Base-by-base conservation (phyloP, 2,888 invertebrate genomes). In the Diarsia brunnea region DNA sequence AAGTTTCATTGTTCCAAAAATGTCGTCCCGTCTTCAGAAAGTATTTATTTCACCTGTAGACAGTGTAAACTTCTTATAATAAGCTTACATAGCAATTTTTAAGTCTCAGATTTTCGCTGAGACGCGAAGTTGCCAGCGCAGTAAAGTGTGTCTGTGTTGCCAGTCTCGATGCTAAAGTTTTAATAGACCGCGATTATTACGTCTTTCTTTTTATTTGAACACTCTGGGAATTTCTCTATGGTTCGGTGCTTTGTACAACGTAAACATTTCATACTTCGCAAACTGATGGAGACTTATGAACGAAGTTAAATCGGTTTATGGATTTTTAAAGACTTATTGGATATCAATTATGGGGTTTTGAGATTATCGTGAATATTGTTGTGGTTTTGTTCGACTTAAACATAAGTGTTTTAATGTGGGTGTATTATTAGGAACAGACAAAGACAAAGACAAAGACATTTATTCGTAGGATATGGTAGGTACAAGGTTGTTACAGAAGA, bases 181-280 rank as follows among this genome's bases (percentile, higher is more conserved):
- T 91, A 91, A 92, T 91, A 91, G 89, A 87, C 85, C 87, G 74
- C 90, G 87, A 91, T 91, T 90, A 91, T 88, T 87, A 85, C 84
- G 81, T 84, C 80, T 78, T 85, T 82, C 73, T 80, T 86, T 88
- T 88, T 87, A 85, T 88, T 86, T 76, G 69, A 74, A 72, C 69
- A 80, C 81, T 85, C 47, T 60, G 73, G 73, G 71, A 81, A 84
- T 79, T 85, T 77, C 61, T 38, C 58, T 19, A 14, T 49, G 58
- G 65, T 31, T 38, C 76, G 65, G 81, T 78, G 74, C 84, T 84
- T 82, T 80, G 78, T 86, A 82, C 78, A 60, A 65, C 79, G 70
- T 78, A 74, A 82, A 83, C 82, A 86, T 85, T 86, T 85, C 69
- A 83, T 83, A 73, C 75, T 79, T 61, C 16, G 66, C 24, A 58